Percentiles rank a stretch among this genome's conserved stretches.
Conservation (phyloP, 2,113 vertebrate species). For the Bujurquina vittata region DNA sequence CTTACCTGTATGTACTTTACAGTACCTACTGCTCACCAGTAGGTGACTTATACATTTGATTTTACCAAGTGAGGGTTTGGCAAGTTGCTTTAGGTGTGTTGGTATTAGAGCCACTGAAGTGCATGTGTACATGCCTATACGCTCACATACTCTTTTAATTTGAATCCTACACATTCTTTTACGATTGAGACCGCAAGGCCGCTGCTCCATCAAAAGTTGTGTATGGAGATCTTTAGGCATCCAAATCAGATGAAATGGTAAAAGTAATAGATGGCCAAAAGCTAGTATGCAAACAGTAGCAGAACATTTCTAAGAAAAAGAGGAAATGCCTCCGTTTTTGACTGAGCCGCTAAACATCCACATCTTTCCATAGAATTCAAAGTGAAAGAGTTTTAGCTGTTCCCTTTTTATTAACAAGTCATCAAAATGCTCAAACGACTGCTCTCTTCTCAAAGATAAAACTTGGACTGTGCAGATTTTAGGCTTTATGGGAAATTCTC, state of each 20-base stretch:
- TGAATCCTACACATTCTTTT: too few species aligned
- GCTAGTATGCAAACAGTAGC: background rate
- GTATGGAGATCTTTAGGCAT: background rate
- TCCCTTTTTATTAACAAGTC: too few species aligned
- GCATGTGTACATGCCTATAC: too few species aligned
- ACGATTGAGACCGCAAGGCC: too few species aligned
- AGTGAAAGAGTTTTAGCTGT: too few species aligned
- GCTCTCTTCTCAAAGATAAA: background rate
- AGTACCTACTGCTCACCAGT: background rate
- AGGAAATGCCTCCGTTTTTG: background rate
- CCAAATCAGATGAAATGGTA: background rate
- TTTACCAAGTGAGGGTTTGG: too few species aligned
- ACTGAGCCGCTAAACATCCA: background rate
- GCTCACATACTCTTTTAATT: too few species aligned
- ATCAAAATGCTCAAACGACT: background rate
- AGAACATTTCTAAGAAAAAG: too few species aligned
- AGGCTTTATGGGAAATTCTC: background rate
- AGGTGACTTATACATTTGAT: too few species aligned
- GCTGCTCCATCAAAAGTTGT: background rate
- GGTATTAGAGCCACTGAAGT: too few species aligned
- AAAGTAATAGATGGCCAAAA: background rate
- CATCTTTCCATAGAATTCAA: background rate
- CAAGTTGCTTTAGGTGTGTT: too few species aligned
- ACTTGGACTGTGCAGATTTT: background rate
- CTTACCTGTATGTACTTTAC: constrained; percentile 1